These are phyloP conservation scores for Fregata magnificens DNA, from an alignment of 2,113 vertebrate species.

Conservation along the genomic window DNA sequence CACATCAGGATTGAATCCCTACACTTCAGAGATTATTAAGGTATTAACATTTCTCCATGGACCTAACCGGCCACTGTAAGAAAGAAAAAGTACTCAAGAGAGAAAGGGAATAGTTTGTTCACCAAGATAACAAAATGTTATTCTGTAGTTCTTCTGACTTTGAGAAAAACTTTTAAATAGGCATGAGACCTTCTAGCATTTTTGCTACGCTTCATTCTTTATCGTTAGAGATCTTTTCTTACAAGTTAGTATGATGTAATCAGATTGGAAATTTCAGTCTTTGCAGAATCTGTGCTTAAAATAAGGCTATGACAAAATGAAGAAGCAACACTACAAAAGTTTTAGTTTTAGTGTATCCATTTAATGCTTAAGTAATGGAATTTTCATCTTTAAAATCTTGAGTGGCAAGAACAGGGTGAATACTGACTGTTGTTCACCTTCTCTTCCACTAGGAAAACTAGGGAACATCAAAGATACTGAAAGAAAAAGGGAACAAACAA, in stretches of 20 bases:
- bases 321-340: background rate
- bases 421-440: background rate
- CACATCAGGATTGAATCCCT: background rate
- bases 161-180: background rate
- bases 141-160: background rate
- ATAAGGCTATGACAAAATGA: background rate
- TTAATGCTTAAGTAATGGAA: background rate
- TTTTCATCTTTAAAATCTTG: background rate
- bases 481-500: background rate
- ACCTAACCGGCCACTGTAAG: background rate
- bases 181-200: background rate
- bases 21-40: background rate
- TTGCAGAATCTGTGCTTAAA: background rate
- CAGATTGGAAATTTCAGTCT: accelerated
- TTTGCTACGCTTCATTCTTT: background rate
- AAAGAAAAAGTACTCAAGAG: background rate
- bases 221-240: background rate
- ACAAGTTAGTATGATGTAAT: too few species aligned
- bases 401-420: background rate
- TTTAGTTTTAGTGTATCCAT: background rate
- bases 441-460: background rate
- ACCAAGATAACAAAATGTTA: background rate
- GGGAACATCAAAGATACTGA: background rate
- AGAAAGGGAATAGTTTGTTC: background rate
- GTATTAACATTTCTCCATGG: background rate